phyloP scores from a whole-genome alignment of 2,113 vertebrate species.

The Cathartes aura region DNA sequence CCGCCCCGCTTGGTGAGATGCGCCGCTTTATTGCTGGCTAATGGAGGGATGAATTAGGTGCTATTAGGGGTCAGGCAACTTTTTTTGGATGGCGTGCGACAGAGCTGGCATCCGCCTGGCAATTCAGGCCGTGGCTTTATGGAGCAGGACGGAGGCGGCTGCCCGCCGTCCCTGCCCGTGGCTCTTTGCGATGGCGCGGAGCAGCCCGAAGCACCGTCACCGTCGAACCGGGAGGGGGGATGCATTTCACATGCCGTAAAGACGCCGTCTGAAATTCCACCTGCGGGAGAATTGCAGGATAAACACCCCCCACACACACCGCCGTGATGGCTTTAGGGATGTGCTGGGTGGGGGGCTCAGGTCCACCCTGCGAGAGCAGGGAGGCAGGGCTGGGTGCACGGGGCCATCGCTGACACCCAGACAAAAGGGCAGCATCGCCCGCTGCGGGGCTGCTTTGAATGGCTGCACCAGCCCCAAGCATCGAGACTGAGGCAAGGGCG shows the following conservation, averaged over 20 bases:
- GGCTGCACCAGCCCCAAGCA: neutral
- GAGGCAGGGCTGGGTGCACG: too few species aligned
- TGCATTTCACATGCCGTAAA: slow-evolving; percentile 14
- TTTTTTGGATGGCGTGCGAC: neutral
- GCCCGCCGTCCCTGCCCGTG: neutral
- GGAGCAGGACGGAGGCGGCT: slow-evolving; percentile 33
- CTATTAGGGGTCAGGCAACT: slow-evolving; percentile 50
- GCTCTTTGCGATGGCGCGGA: slow-evolving; percentile 20
- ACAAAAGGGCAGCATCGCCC: neutral
- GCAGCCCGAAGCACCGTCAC: neutral
- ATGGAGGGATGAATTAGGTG: slow-evolving; percentile 55
- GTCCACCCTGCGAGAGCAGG: too few species aligned
- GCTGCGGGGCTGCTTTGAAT: neutral
- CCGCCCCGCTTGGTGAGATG: neutral
- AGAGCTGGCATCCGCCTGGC: neutral
- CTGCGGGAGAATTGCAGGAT: slow-evolving; percentile 1
- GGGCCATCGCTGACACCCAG: neutral
- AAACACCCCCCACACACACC: neutral
- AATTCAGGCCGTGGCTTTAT: slow-evolving; percentile 25
- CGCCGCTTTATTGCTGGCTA: slow-evolving; percentile 20
- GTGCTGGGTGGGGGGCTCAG: neutral
- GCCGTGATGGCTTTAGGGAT: neutral
- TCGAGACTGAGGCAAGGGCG: neutral
- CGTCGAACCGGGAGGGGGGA: neutral
- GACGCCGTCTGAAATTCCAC: neutral